Evolutionary conservation across 1,140 invertebrate species (phyloP), one percentile per base, ranked within the genome.

Genomic region (Trichonephila inaurata): DNA sequence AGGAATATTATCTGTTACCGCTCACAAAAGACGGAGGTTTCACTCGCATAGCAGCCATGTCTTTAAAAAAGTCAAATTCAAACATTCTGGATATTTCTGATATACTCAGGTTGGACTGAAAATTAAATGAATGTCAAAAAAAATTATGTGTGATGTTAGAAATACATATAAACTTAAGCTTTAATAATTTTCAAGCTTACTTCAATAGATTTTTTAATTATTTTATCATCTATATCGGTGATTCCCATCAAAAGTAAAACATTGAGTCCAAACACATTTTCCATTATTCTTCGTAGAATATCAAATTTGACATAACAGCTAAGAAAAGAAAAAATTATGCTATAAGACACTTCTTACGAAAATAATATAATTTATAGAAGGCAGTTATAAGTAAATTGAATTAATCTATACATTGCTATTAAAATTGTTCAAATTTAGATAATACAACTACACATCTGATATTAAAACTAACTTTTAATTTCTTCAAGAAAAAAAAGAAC

Each of bases 151-250:
- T n/a, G 14, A 58, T 24, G 24, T 60, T 51, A 16, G 6, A 6
- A 61, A 85, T 60, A 60, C 19, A 21, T 21, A 51, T 5, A 21
- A 7, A 60, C 60, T 51, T 60, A 58, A 85, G 21, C 14, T 58
- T 51, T 60, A 24, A 24, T 19, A 40, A 51, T 60, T 85, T 85
- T 28, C 4, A 60, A 60, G 60, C 61, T 94, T 95, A 96, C 96
- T 92, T 97, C 96, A 3, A 96, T 96, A 2, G 97, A 97, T 95
- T 96, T 97, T 82, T 96, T 96, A 64, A 99, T 99, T 93, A 99
- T 99, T 96, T 99, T 99, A 95, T 99, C 98, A 96, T 99, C 98
- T 92, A 99, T 98, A 96, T 99, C 98, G 1, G 98, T 99, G 28
- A 99, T 97, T 94, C 98, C 98, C 98, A 99, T 98, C 0, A 97